Percentiles rank a stretch among this genome's conserved stretches.
Evolutionary conservation across 1,140 invertebrate species (phyloP).

Genomic region (Drosophila nigrodunni): DNA sequence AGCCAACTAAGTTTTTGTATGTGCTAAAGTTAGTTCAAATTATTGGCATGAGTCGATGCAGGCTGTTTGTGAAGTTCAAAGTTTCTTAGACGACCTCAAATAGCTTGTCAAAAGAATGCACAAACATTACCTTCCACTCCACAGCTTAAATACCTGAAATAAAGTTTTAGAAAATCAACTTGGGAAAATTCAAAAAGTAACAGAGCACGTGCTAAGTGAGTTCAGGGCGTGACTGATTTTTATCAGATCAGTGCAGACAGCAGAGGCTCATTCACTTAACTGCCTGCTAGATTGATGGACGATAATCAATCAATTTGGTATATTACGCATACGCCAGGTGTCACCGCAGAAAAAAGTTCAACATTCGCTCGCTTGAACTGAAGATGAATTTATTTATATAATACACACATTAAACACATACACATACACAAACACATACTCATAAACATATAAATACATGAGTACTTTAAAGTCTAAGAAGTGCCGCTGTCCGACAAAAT

Average conservation of each 20-base stretch:
- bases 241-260: slow-evolving; percentile 2
- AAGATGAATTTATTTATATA: slow-evolving; percentile 35
- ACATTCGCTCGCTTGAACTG: slow-evolving; percentile 3
- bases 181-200: slow-evolving; percentile 2
- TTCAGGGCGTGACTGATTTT: slow-evolving; percentile 22
- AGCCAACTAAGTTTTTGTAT: slow-evolving; percentile 3
- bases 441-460: slow-evolving; percentile 16
- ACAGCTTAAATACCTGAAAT: slow-evolving; percentile 20
- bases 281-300: not conserved
- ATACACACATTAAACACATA: slow-evolving; percentile 21
- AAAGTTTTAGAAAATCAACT: slow-evolving; percentile 8
- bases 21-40: not conserved
- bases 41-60: slow-evolving; percentile 19
- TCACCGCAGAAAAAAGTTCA: not conserved
- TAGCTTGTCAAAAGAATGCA: slow-evolving; percentile 5
- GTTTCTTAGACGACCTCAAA: slow-evolving; percentile 20
- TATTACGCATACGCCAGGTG: slow-evolving; percentile 28
- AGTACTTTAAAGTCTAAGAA: slow-evolving; percentile 39
- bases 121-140: not conserved
- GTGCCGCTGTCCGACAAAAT: slow-evolving; percentile 71
- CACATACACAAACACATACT: slow-evolving; percentile 6
- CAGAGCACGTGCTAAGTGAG: slow-evolving; percentile 13
- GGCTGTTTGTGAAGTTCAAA: slow-evolving; percentile 13
- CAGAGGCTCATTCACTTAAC: not conserved
- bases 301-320: slow-evolving; percentile 6